Evolutionary conservation across 1,140 invertebrate genomes (phyloP), one percentile per base, ranked within the genome.

Genomic region (Vanessa atalanta): DNA sequence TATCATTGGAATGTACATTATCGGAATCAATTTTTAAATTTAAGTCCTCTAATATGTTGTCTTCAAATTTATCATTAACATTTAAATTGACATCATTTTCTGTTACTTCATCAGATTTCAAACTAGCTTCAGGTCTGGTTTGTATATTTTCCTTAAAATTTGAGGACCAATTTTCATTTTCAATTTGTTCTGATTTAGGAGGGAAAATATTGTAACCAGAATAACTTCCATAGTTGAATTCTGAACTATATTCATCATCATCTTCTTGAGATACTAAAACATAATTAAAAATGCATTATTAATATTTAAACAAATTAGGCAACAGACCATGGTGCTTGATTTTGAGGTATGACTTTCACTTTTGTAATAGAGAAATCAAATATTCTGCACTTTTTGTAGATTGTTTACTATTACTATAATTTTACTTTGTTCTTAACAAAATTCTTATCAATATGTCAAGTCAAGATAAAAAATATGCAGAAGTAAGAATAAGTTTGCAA

Each of bases 41-140:
- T 75, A 93, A 87, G 83, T 93, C 93, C 86, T 93, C 93, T 75
- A 93, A 78, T 74, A 86, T 83, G 65, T 79, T 81, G 63, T 92
- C 89, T 79, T 93, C 91, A 74, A 74, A 76, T 77, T 80, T 84
- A 66, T 78, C 74, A 55, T 68, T 60, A 57, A 81, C 67, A 50
- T 65, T 72, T 57, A 69, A 76, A 75, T 71, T 75, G 57, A 72
- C 72, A 68, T 23, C 70, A 73, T 75, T 76, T 67, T 63, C 37
- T 43, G 37, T 71, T 69, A 77, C 76, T 51, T 78, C 76, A 53
- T 70, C 50, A 69, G 69, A 53, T 68, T 71, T 76, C 43, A 67
- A 47, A 61, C 51, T 70, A 64, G 55, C 63, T 57, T 75, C 74
- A 60, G 67, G 26, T 64, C 70, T 71, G 16, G 31, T 66, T 65